These are phyloP conservation scores for Solea senegalensis DNA, from an alignment of 2,113 vertebrate species.

Conservation along the genomic window DNA sequence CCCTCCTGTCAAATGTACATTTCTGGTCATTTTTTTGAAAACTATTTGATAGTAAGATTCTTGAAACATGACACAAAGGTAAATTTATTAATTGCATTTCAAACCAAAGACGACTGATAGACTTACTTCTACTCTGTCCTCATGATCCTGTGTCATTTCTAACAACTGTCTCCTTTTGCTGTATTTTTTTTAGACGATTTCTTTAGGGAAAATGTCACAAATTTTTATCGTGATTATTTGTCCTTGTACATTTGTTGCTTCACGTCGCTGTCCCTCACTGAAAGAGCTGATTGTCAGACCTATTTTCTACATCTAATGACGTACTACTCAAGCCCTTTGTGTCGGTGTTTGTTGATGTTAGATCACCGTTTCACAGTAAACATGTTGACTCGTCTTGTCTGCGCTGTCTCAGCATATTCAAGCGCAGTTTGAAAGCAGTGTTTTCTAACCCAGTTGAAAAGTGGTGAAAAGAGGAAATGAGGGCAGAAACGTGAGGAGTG, in stretches of 20 bases:
- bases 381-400: slow-evolving; percentile 9
- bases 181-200: too few relatives aligned
- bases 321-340: not conserved
- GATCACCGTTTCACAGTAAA: slow-evolving; percentile 1
- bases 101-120: too few relatives aligned
- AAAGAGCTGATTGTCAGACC: not conserved
- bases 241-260: not conserved
- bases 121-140: too few relatives aligned
- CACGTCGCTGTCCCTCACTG: not conserved
- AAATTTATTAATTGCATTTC: too few relatives aligned
- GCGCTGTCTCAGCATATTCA: slow-evolving; percentile 8
- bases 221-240: not conserved
- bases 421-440: slow-evolving; percentile 1
- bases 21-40: too few relatives aligned
- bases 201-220: too few relatives aligned
- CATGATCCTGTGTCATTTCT: too few relatives aligned
- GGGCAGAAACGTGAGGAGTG: not conserved
- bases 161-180: too few relatives aligned
- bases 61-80: too few relatives aligned
- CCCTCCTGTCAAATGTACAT: not conserved
- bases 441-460: not conserved
- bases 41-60: too few relatives aligned
- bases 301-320: not conserved
- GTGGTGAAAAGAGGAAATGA: not conserved
- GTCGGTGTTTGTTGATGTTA: not conserved